Percentiles rank a stretch among this genome's conserved stretches.
phyloP scores from a whole-genome alignment of 2,888 invertebrate genomes.

The Caenorhabditis japonica region DNA sequence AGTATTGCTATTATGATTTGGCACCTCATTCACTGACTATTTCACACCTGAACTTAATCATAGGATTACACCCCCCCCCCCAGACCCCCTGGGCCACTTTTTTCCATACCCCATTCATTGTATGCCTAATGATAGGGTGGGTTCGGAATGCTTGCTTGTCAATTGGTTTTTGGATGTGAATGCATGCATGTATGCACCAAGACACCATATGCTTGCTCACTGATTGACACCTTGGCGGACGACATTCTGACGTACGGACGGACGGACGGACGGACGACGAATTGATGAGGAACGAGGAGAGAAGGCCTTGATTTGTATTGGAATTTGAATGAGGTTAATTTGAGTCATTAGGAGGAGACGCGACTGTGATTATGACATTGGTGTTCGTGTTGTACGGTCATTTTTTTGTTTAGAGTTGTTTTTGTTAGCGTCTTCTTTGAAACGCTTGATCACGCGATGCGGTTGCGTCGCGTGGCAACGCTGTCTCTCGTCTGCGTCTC shows the following conservation, averaged over 20 bases:
- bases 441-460: too few species aligned
- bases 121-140: constrained; percentile 42
- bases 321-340: constrained; percentile 47
- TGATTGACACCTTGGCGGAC: constrained; percentile 44
- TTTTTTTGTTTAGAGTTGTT: too few species aligned
- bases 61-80: constrained; percentile 34
- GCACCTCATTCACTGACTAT: constrained; percentile 46
- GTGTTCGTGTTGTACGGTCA: too few species aligned
- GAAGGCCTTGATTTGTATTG: constrained; percentile 44
- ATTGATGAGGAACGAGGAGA: background rate
- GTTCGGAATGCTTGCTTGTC: constrained; percentile 17
- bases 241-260: constrained; percentile 28
- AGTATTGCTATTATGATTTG: constrained; percentile 52
- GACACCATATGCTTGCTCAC: constrained; percentile 52
- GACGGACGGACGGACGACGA: constrained; percentile 16
- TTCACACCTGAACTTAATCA: constrained; percentile 52
- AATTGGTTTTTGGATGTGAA: constrained; percentile 49
- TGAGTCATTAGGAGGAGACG: constrained; percentile 42
- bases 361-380: too few species aligned
- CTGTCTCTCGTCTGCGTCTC: too few species aligned
- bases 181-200: too few species aligned
- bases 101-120: constrained; percentile 18
- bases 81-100: too few species aligned
- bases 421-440: too few species aligned
- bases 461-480: too few species aligned